Conservation (phyloP, 2,888 invertebrate genomes). For the Hyles lineata region DNA sequence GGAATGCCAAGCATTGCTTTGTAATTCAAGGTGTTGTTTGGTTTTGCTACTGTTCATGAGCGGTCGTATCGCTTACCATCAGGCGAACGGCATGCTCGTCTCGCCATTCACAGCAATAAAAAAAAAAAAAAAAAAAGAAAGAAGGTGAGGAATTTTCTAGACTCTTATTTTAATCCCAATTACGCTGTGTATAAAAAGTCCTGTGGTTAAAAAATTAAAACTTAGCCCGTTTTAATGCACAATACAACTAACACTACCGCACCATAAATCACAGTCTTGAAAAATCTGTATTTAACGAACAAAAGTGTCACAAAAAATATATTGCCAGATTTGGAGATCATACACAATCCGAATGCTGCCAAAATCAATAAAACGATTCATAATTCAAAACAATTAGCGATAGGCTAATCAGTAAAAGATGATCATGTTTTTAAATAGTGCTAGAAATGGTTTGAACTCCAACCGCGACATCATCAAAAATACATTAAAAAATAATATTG, state of each 20-base stretch:
- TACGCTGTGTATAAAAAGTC: too few relatives aligned
- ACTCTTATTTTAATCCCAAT: too few relatives aligned
- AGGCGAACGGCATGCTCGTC: too few relatives aligned
- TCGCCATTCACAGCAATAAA: too few relatives aligned
- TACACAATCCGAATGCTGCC: neutral
- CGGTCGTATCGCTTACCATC: too few relatives aligned
- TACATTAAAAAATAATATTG: slow-evolving; percentile 41
- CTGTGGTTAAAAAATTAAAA: too few relatives aligned
- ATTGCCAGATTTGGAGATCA: neutral
- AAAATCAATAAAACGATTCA: neutral
- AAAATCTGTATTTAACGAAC: neutral
- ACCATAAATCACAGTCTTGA: neutral
- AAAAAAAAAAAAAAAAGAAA: too few relatives aligned
- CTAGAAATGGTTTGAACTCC: slow-evolving; percentile 32
- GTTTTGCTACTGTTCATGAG: too few relatives aligned
- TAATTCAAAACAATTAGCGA: slow-evolving; percentile 29
- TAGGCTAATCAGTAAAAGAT: neutral
- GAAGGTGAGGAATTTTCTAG: too few relatives aligned
- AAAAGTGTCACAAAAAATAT: neutral
- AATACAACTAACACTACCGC: neutral
- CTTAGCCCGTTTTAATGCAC: too few relatives aligned
- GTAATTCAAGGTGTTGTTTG: too few relatives aligned
- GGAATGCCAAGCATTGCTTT: too few relatives aligned
- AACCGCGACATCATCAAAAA: slow-evolving; percentile 44
- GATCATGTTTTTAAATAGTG: slow-evolving; percentile 35